These are phyloP conservation scores for Gymnocypris eckloni DNA, from an alignment of 2,797 vertebrate genomes.

Conservation along the genomic window DNA sequence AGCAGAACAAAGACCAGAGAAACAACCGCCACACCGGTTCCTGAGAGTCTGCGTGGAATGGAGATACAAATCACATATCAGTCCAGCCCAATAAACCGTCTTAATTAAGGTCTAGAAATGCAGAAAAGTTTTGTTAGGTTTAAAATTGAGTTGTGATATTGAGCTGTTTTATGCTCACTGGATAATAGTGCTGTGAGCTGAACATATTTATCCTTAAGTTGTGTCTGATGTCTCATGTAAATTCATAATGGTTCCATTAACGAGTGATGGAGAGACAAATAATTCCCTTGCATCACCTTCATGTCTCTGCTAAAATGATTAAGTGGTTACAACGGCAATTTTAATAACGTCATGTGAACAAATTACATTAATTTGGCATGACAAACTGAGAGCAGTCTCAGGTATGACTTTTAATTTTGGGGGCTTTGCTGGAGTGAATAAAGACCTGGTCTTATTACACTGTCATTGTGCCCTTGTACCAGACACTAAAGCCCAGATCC, in stretches of 20 bases:
- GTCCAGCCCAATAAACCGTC: background rate
- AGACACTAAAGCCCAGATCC: background rate
- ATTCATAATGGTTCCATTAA: conserved; percentile 13
- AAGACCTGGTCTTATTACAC: background rate
- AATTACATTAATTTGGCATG: background rate
- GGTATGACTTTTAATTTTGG: background rate
- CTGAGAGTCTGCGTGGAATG: conserved; percentile 10
- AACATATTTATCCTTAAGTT: background rate
- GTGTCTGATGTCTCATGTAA: conserved; percentile 24
- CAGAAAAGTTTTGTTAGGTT: background rate
- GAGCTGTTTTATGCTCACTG: background rate
- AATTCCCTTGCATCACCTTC: background rate
- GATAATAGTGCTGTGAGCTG: background rate
- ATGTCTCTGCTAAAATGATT: background rate
- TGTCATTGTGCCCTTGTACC: too few species aligned
- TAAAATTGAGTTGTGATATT: background rate
- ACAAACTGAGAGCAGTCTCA: background rate
- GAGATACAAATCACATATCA: background rate
- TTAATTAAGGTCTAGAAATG: background rate
- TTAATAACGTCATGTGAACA: background rate
- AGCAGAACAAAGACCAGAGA: conserved; percentile 69
- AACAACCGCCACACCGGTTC: background rate
- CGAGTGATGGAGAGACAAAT: background rate
- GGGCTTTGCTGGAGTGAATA: background rate
- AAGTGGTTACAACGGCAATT: background rate